Evolutionary conservation across 2,888 invertebrate genomes (phyloP), one percentile per base, ranked within the genome.

Genomic region (Subacronicta megacephala): DNA sequence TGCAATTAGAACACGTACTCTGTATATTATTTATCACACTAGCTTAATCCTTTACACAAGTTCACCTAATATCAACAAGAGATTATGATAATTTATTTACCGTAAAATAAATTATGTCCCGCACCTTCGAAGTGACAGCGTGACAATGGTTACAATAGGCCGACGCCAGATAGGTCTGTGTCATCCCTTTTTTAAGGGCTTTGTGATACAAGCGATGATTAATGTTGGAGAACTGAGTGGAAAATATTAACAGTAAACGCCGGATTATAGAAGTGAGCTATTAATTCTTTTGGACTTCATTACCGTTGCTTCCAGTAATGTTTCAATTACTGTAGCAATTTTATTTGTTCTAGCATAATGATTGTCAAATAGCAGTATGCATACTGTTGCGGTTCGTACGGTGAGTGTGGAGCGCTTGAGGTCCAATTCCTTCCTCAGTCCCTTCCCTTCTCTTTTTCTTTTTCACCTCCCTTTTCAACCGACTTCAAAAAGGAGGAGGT

Each of bases 121-220:
- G 62, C 36, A 74, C 74, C 75, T 74, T 56, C 37, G 62, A 62
- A 54, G 67, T 75, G 75, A 64, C 75, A 67, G 72, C 54, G 41
- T 70, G 62, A 75, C 75, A 75, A 74, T 74, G 65, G 59, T 42
- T 46, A 77, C 77, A 77, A 77, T 76, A 59, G 72, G 53, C 37
- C 55, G 57, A 64, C 65, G 63, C 56, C 70, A 74, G 77, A 76
- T 78, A 75, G 66, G 61, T 68, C 62, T 65, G 62, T 72, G 78
- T 78, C 80, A 75, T 74, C 77, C 80, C 78, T 78, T 81, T 66
- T 80, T 80, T 76, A 73, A 75, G 73, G 73, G 69, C 69, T 72
- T 74, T 78, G 75, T 72, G 52, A 53, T 63, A 64, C 68, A 63
- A 62, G 61, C 65, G 51, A 71, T 81, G 80, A 81, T 80, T 80